These are phyloP conservation scores for Dynastes maya DNA, from an alignment of 2,888 invertebrate species.

Conservation along the genomic window DNA sequence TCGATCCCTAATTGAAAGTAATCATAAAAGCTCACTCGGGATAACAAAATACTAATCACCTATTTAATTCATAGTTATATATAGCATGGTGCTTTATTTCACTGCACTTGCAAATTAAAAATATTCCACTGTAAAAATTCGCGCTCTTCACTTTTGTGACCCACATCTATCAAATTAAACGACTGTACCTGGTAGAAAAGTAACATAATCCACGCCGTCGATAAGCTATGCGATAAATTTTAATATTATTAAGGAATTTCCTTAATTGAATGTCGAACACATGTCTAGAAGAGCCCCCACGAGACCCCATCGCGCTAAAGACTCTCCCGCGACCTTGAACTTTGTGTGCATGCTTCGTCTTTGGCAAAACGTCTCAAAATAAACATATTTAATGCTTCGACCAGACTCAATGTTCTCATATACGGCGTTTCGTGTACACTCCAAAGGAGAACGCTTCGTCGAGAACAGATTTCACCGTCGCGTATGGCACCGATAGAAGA, in stretches of 20 bases:
- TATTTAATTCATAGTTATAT: too few relatives aligned
- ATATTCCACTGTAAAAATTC: too few relatives aligned
- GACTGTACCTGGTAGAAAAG: background rate
- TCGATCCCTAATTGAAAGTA: too few relatives aligned
- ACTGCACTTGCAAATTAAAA: too few relatives aligned
- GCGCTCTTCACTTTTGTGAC: background rate
- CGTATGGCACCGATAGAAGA: background rate
- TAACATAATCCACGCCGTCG: background rate
- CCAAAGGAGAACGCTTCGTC: background rate
- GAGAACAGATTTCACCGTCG: constrained; percentile 23
- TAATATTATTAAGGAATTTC: constrained; percentile 23
- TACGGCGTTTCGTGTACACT: background rate
- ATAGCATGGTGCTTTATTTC: too few relatives aligned
- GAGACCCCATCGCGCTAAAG: constrained; percentile 10
- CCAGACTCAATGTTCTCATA: background rate
- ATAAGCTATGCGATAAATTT: constrained; percentile 27
- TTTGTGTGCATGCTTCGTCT: constrained; percentile 30
- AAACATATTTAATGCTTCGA: constrained; percentile 26
- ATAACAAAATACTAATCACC: too few relatives aligned
- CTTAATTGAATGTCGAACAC: constrained; percentile 35
- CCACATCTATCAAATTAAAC: constrained; percentile 3
- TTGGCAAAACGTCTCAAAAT: constrained; percentile 33
- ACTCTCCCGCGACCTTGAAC: constrained; percentile 27
- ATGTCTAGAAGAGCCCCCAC: constrained; percentile 23
- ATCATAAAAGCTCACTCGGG: too few relatives aligned